Conservation (phyloP, 1,140 invertebrate genomes). For the Dolichoris vasculosae region DNA sequence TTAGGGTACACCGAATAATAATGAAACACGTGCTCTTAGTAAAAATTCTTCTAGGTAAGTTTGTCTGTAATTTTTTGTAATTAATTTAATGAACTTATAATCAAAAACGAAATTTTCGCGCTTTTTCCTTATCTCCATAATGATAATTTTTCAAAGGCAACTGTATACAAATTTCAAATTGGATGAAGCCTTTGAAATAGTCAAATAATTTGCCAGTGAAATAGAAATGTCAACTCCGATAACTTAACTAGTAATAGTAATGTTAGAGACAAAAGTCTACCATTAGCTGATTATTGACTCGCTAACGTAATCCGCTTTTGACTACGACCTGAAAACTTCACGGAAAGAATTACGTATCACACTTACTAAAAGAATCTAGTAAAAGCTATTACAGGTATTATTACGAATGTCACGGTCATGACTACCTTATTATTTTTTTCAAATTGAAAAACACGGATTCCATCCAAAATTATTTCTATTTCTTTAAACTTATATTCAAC, state of each 20-base stretch:
- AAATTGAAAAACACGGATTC: too few relatives aligned
- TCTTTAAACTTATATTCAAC: too few relatives aligned
- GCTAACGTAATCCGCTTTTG: constrained; percentile 58
- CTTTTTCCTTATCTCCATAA: not conserved
- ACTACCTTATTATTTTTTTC: too few relatives aligned
- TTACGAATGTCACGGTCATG: too few relatives aligned
- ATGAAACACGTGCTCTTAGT: not conserved
- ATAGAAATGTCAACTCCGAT: not conserved
- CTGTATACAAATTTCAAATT: constrained; percentile 58
- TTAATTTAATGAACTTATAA: not conserved
- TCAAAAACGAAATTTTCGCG: not conserved
- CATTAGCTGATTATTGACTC: constrained; percentile 59
- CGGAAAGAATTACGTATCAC: too few relatives aligned
- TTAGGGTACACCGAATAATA: not conserved
- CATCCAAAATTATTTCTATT: too few relatives aligned
- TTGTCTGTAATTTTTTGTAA: not conserved
- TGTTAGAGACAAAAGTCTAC: constrained; percentile 45
- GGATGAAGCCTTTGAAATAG: constrained; percentile 68
- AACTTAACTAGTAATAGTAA: not conserved
- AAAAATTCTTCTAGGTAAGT: not conserved
- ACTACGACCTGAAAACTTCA: too few relatives aligned
- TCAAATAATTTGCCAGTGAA: not conserved
- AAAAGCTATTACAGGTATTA: too few relatives aligned
- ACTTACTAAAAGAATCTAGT: too few relatives aligned
- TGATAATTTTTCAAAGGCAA: not conserved